A percentile compares a stretch with the other conserved stretches of the same genome.
These are phyloP conservation scores for Ammodramus savannarum DNA, from an alignment of 2,113 vertebrate genomes.

Conservation along the genomic window DNA sequence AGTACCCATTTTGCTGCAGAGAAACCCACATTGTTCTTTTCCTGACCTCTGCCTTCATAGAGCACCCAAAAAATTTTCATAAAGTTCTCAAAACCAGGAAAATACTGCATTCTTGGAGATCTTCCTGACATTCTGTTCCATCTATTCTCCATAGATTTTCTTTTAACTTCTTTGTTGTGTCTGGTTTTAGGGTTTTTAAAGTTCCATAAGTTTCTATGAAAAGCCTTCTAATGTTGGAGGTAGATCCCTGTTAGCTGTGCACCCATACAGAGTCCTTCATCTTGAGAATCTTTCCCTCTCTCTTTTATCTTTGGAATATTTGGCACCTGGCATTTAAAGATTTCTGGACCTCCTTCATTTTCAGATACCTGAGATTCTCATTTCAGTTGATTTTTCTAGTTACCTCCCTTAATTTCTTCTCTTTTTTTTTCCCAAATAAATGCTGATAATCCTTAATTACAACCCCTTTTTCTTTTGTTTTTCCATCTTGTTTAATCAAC, in stretches of 20 bases:
- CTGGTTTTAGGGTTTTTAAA: not conserved
- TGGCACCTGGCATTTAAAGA: not conserved
- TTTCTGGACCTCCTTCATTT: not conserved
- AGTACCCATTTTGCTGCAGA: rapidly evolving
- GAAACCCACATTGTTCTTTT: not conserved
- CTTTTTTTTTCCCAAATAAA: not conserved
- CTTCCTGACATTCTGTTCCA: not conserved
- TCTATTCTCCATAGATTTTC: not conserved
- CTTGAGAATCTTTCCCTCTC: not conserved
- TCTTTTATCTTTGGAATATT: not conserved
- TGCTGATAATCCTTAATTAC: not conserved
- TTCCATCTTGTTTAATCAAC: constrained; percentile 20
- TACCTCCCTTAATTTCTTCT: not conserved
- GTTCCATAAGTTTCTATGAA: rapidly evolving
- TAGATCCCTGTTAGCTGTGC: not conserved
- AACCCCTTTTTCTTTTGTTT: not conserved
- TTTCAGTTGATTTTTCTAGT: not conserved
- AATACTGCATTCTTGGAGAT: not conserved
- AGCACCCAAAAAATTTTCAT: not conserved
- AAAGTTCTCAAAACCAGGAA: not conserved
- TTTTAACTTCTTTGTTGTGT: not conserved
- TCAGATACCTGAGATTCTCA: not conserved
- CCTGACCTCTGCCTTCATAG: not conserved
- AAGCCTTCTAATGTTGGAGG: not conserved
- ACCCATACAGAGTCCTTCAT: not conserved